Evolutionary conservation across 2,888 invertebrate species (phyloP).

Genomic region (Resseliella maxima): DNA sequence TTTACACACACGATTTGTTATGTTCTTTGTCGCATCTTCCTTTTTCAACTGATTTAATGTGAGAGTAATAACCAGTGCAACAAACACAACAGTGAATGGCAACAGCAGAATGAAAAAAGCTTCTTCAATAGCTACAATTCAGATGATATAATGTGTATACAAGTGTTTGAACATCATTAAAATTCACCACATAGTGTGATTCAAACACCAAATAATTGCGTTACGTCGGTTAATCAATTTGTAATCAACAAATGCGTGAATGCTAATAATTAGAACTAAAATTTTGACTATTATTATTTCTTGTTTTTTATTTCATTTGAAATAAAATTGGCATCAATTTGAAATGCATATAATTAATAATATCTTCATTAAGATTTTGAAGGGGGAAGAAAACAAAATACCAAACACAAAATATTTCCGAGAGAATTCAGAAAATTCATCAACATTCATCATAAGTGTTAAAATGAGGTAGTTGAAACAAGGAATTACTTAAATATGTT

Average conservation of each 20-base stretch:
- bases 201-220: constrained; percentile 37
- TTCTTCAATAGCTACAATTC: not conserved
- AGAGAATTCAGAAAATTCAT: not conserved
- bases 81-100: not conserved
- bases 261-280: not conserved
- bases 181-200: constrained; percentile 55
- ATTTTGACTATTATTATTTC: not conserved
- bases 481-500: not conserved
- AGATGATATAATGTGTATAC: not conserved
- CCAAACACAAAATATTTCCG: not conserved
- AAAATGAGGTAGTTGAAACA: too few relatives aligned
- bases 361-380: not conserved
- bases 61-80: not conserved
- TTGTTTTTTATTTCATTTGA: not conserved
- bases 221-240: constrained; percentile 48
- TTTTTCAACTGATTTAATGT: not conserved
- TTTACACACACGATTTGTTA: not conserved
- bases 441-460: too few relatives aligned
- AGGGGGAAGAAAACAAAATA: not conserved
- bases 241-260: constrained; percentile 41
- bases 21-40: constrained; percentile 36
- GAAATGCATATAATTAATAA: not conserved
- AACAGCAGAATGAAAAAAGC: not conserved
- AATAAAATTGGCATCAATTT: not conserved
- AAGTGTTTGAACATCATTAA: constrained; percentile 51